These are phyloP conservation scores for Cosmia trapezina DNA, from an alignment of 2,888 invertebrate species.

Conservation along the genomic window DNA sequence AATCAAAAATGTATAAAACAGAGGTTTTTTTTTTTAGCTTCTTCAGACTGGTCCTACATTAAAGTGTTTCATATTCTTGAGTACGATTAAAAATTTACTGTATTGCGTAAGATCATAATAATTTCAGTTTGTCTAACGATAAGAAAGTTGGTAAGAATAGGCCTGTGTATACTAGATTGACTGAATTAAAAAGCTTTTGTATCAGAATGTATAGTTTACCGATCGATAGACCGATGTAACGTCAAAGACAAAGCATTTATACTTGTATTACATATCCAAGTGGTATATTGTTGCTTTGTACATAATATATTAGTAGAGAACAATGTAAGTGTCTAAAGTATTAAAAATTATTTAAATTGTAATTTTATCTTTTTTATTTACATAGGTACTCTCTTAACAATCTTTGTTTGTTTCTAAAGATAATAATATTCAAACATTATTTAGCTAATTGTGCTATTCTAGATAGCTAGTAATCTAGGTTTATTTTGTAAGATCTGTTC, in stretches of 20 bases:
- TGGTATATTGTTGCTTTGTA: conserved; percentile 69
- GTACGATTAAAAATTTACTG: not conserved
- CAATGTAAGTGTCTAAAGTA: conserved; percentile 43
- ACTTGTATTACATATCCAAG: conserved; percentile 54
- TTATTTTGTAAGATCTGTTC: conserved; percentile 62
- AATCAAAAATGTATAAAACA: conserved; percentile 2
- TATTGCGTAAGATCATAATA: not conserved
- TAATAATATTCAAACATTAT: not conserved
- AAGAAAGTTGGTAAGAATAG: conserved; percentile 9
- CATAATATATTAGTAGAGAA: conserved; percentile 67
- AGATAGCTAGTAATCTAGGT: conserved; percentile 63
- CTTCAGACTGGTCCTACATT: not conserved
- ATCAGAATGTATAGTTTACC: conserved; percentile 13
- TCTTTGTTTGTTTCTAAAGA: conserved; percentile 13
- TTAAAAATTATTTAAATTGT: conserved; percentile 47
- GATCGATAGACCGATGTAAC: conserved; percentile 20
- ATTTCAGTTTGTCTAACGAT: not conserved
- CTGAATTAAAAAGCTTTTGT: conserved; percentile 28
- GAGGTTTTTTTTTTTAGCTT: not conserved
- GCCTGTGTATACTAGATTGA: conserved; percentile 27
- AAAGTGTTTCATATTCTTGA: not conserved
- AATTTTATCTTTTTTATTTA: conserved; percentile 49
- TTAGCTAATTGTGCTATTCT: conserved; percentile 16
- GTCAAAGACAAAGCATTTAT: conserved; percentile 46
- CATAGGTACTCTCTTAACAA: conserved; percentile 34